Evolutionary conservation across 2,797 vertebrate genomes (phyloP), one percentile per base, ranked within the genome.

Genomic region (Enteromius radiatus): DNA sequence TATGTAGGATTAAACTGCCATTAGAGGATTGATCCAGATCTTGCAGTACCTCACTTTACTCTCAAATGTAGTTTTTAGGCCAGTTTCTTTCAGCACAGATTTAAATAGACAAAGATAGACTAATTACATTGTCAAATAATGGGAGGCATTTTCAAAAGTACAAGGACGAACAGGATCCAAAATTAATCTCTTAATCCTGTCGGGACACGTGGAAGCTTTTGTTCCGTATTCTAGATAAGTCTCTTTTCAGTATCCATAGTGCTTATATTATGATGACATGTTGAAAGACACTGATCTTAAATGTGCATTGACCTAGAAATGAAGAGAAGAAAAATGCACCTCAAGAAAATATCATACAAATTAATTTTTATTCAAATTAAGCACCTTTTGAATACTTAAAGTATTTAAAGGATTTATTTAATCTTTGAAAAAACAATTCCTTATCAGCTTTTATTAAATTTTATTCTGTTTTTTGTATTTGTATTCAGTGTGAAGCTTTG

Each of bases 401-500:
- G 28, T 19, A 41, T n/a, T 0, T 36, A 12, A 67, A 12, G 1
- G 9, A n/a, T 36, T 6, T 21, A 6, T 73, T 54, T 14, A 54
- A n/a, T 5, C 5, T 31, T 49, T 52, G 9, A 73, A 73, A 54
- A 21, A 33, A 71, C 26, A 14, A 47, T 11, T 43, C 1, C 12
- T 1, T 23, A 45, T 38, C 26, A 21, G 65, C 0, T 23, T 0
- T 84, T 86, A 41, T 41, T 78, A 88, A 61, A 54, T 71, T 1
- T 33, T 12, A 78, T 38, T 85, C 70, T 85, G 61, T 1, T 8
- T 0, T 82, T 28, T 85, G 75, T 88, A 91, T 91, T 67, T 41
- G 49, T 76, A 12, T 83, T 36, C 36, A 99, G 98, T 88, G 92
- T 98, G 92, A 93, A 97, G 91, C 91, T 92, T 75, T 96, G 91